Base-by-base conservation (phyloP, 2,888 invertebrate genomes). In the Drosophila colorata region DNA sequence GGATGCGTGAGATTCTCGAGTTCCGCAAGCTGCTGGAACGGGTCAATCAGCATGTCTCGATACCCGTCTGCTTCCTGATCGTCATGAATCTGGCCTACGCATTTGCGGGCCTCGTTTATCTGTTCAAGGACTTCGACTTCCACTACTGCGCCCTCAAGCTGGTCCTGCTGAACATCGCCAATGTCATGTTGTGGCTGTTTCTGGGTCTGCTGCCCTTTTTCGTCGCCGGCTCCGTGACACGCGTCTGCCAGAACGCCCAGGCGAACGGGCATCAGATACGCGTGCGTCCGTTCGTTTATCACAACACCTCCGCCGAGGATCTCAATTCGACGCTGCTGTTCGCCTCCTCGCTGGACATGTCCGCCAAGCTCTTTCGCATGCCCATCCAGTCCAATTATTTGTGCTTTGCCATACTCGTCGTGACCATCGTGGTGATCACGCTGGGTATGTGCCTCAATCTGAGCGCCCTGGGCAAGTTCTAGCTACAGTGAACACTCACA, bases 1-100 rank as follows among this genome's bases (percentile, higher is more conserved):
- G 96, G 96, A 96, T 97, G 95, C 94, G 95, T 90, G 96, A 96
- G 93, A 95, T 97, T 68, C 94, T 95, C 1, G 97, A 97, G 89
- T 96, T 97, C 80, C 95, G 95, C 67, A 96, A 96, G 87, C 92
- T 97, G 59, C 91, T 97, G 20, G 95, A 94, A 74, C 96, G 96
- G 85, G 93, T 97, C 44, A 97, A 97, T 91, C 94, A 95, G 73
- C 95, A 96, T 88, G 93, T 96, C 43, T 95, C 96, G 1, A 95
- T 96, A 0, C 95, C 96, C 1, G 95, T 97, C 4, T 96, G 96
- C 86, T 93, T 97, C 75, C 95, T 96, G 85, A 95, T 96, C 4
- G 93, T 96, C 7, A 94, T 96, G 69, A 96, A 96, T 92, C 90
- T 95, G 43, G 94, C 95, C 3, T 96, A 96, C 93, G 95, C 95